These are phyloP conservation scores for Liparis tanakae DNA, from an alignment of 2,797 vertebrate genomes.

Conservation along the genomic window DNA sequence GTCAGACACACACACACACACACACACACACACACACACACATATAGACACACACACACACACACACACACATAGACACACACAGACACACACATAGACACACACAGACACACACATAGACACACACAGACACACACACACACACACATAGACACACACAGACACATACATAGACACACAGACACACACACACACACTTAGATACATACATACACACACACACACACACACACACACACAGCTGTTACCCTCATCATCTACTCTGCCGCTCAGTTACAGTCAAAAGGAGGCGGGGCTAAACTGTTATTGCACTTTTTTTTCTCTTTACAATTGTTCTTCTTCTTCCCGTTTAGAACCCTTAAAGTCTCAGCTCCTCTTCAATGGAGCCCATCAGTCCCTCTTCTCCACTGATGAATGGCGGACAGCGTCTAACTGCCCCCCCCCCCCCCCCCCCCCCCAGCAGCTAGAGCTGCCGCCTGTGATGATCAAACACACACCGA, in stretches of 20 bases:
- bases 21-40: too few relatives aligned
- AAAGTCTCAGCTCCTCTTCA: neutral
- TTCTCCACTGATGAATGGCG: constrained; percentile 5
- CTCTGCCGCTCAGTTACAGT: neutral
- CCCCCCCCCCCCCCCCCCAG: neutral
- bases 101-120: too few relatives aligned
- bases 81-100: neutral
- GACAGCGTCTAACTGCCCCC: neutral
- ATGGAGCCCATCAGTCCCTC: constrained; percentile 2
- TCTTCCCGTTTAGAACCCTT: neutral
- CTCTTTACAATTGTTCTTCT: too few relatives aligned
- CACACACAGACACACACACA: too few relatives aligned
- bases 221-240: neutral
- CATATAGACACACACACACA: neutral
- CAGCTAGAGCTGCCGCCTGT: constrained; percentile 30
- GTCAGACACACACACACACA: too few relatives aligned
- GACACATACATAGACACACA: too few relatives aligned
- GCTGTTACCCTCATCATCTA: neutral
- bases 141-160: neutral
- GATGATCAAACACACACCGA: constrained; percentile 30
- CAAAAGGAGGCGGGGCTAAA: too few relatives aligned
- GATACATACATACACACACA: too few relatives aligned
- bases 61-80: too few relatives aligned
- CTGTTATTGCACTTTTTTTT: too few relatives aligned
- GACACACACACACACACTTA: neutral